Conservation (phyloP, 2,113 vertebrate genomes). For the Cephalopterus ornatus region DNA sequence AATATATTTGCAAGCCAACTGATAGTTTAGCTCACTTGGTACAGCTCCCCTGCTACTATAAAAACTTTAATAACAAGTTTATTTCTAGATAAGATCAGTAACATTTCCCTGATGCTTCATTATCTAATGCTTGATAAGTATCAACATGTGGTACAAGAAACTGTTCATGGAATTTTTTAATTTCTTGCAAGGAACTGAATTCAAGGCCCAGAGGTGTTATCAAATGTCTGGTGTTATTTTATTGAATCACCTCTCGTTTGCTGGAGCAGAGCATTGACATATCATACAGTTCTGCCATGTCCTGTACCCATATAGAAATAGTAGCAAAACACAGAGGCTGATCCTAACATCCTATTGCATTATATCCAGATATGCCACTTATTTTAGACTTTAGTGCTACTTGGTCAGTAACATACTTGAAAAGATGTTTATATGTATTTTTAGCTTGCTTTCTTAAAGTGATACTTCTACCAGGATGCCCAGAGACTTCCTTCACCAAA, state of each 20-base stretch:
- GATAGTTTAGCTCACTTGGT: background rate
- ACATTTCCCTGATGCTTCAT: background rate
- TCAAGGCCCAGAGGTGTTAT: background rate
- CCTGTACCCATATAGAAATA: background rate
- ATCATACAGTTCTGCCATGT: background rate
- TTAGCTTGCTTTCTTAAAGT: background rate
- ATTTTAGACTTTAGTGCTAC: background rate
- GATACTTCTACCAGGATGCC: background rate
- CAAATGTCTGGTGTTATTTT: background rate
- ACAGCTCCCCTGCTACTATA: background rate
- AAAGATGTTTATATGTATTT: background rate
- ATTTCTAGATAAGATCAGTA: background rate
- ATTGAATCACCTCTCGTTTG: accelerated
- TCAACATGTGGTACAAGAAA: background rate
- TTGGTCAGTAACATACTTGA: background rate
- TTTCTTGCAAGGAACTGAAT: background rate
- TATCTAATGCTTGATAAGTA: background rate
- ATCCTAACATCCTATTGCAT: background rate
- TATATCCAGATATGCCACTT: background rate
- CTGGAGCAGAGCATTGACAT: background rate
- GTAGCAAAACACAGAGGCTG: background rate
- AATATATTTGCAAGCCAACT: background rate
- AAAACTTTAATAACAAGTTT: background rate
- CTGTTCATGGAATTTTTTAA: background rate
- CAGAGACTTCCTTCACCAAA: background rate